These are phyloP conservation scores for Eupithecia vulgata DNA, from an alignment of 2,888 invertebrate genomes.

Conservation along the genomic window DNA sequence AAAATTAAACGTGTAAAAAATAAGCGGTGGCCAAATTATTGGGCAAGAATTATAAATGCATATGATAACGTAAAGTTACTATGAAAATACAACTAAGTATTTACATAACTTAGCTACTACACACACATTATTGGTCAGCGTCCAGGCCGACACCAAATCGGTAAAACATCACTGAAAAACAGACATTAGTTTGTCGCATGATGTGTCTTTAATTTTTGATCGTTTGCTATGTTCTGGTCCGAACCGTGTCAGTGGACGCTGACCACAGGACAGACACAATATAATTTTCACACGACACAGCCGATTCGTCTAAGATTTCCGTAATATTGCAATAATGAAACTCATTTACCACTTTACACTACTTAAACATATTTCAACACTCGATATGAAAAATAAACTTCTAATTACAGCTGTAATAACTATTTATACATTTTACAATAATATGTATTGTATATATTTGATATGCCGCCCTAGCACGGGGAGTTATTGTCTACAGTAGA, in stretches of 20 bases:
- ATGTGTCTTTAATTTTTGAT: not conserved
- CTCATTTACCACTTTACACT: constrained; percentile 77
- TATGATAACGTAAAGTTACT: constrained; percentile 38
- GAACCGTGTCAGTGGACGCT: not conserved
- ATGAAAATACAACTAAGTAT: constrained; percentile 51
- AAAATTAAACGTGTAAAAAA: not conserved
- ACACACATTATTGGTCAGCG: constrained; percentile 51
- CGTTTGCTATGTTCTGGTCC: not conserved
- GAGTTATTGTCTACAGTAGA: too few species aligned
- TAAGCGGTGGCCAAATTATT: constrained; percentile 35
- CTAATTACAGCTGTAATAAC: constrained; percentile 84
- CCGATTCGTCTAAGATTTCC: constrained; percentile 78
- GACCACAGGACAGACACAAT: constrained; percentile 64
- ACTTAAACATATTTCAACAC: constrained; percentile 82
- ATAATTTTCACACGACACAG: constrained; percentile 79
- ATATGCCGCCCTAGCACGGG: too few species aligned
- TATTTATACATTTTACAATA: constrained; percentile 82
- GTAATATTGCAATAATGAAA: constrained; percentile 78
- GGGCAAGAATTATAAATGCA: constrained; percentile 53
- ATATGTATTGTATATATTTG: constrained; percentile 69
- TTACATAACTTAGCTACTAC: constrained; percentile 73
- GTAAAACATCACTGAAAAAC: not conserved
- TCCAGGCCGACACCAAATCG: not conserved
- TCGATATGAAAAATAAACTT: constrained; percentile 84
- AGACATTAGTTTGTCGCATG: not conserved